A percentile compares a stretch with the other conserved stretches of the same genome.
phyloP scores from a whole-genome alignment of 2,113 vertebrate genomes.

The Furnarius figulus region DNA sequence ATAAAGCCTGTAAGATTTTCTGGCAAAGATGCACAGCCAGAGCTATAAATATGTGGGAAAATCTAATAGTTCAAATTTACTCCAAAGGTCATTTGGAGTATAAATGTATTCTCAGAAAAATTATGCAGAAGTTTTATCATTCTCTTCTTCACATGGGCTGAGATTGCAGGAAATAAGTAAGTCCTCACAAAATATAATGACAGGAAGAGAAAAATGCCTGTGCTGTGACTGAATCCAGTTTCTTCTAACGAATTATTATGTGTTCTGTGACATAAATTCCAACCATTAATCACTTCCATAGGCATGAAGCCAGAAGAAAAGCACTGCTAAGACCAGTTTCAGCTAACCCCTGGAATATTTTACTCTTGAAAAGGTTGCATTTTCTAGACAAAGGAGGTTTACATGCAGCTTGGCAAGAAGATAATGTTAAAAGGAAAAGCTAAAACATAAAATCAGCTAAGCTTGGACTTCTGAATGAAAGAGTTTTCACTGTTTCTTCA shows the following conservation, averaged over 20 bases:
- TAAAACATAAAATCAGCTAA: slow-evolving; percentile 65
- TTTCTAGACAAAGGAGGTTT: slow-evolving; percentile 54
- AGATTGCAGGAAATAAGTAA: slow-evolving; percentile 53
- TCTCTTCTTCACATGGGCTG: slow-evolving; percentile 51
- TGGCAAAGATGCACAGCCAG: neutral
- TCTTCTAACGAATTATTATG: slow-evolving; percentile 64
- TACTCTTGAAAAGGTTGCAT: neutral
- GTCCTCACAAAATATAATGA: slow-evolving; percentile 55
- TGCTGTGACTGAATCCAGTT: slow-evolving; percentile 60
- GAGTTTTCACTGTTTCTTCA: slow-evolving; percentile 69
- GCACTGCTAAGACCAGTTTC: neutral
- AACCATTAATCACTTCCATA: slow-evolving; percentile 56
- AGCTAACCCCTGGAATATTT: slow-evolving; percentile 31
- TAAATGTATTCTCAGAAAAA: slow-evolving; percentile 68
- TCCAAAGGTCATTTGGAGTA: slow-evolving; percentile 55
- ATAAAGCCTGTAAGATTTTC: neutral
- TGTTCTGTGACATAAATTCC: slow-evolving; percentile 64
- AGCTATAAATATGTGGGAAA: slow-evolving; percentile 67
- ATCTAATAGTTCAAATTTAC: slow-evolving; percentile 61
- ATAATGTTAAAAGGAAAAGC: slow-evolving; percentile 26
- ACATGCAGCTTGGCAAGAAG: slow-evolving; percentile 48
- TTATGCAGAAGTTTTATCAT: slow-evolving; percentile 54
- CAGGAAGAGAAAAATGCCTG: slow-evolving; percentile 66
- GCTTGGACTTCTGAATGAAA: slow-evolving; percentile 79
- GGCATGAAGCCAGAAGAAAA: slow-evolving; percentile 55